These are phyloP conservation scores for Eulemur mongoz DNA, from an alignment of 2,797 vertebrate species.

Conservation along the genomic window DNA sequence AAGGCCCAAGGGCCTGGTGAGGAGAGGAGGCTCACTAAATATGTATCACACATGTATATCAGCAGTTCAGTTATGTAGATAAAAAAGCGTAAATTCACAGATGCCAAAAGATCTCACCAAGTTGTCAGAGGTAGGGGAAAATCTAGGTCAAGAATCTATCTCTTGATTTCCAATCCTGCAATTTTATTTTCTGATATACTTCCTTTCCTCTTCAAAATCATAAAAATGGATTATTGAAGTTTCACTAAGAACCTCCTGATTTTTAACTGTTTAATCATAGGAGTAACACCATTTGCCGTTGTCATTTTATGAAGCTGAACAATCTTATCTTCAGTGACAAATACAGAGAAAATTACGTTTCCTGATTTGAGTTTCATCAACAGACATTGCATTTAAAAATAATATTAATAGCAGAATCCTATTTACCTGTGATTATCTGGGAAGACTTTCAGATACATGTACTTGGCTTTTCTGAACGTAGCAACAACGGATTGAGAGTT, in stretches of 20 bases:
- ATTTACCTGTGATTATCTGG: background rate
- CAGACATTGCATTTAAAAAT: background rate
- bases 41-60: rapidly evolving
- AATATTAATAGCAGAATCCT: background rate
- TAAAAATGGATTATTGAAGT: background rate
- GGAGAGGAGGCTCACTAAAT: background rate
- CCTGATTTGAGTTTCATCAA: background rate
- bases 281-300: background rate
- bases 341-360: background rate
- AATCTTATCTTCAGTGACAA: background rate
- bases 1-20: background rate
- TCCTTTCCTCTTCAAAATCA: background rate
- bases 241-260: background rate
- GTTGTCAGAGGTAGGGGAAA: background rate
- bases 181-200: background rate
- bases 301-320: background rate
- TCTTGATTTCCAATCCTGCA: background rate
- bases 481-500: background rate
- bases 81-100: background rate
- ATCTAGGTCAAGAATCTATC: background rate
- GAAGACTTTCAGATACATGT: background rate
- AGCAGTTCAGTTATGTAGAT: too few relatives aligned
- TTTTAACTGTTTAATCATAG: background rate
- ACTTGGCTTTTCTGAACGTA: background rate
- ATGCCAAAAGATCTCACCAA: background rate